Base-by-base conservation (phyloP, 2,888 invertebrate species). In the Sepioteuthis lessoniana region DNA sequence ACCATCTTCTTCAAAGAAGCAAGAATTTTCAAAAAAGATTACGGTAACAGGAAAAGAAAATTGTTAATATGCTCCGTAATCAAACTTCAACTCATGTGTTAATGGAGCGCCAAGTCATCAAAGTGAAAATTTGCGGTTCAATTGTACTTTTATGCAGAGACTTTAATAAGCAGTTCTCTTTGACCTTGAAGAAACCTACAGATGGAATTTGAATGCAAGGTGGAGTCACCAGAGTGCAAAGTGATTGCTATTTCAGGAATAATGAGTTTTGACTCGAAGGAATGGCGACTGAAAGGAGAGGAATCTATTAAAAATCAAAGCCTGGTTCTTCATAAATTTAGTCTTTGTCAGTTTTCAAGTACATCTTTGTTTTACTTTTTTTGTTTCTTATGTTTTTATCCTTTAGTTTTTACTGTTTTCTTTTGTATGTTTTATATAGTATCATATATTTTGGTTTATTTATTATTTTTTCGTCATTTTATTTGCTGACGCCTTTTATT, bases 91-190 rank as follows among this genome's bases (percentile, higher is more conserved):
- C 55, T 19, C 47, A 47, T 47, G 47, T 47, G 47, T 55, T 55
- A 55, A 55, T 55, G 25, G 21, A 55, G 21, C 55, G 7, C 55
- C 55, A 28, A 55, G 55, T 76, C 16, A 31, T 60, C 60, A 60
- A 76, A 35, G n/a, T 76, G 2, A 76, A 76, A 76, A 76, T n/a
- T n/a, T 19, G 35, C 76, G n/a, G 76, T n/a, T 76, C 76, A 76
- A 1, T 76, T 76, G 76, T 35, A 76, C 35, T 76, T 76, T 35
- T 35, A 19, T 76, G 76, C 16, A 13, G 35, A 35, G n/a, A n/a
- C n/a, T 76, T 76, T 76, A 76, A 76, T 76, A 76, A 76, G 76
- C n/a, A 76, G 76, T 76, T n/a, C 76, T 76, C 60, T 76, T 76
- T 76, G 76, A 35, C 76, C 76, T 76, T 76, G 76, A 76, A 76